Base-by-base conservation (phyloP, 2,888 invertebrate species). In the Aproaerema taeniolella region DNA sequence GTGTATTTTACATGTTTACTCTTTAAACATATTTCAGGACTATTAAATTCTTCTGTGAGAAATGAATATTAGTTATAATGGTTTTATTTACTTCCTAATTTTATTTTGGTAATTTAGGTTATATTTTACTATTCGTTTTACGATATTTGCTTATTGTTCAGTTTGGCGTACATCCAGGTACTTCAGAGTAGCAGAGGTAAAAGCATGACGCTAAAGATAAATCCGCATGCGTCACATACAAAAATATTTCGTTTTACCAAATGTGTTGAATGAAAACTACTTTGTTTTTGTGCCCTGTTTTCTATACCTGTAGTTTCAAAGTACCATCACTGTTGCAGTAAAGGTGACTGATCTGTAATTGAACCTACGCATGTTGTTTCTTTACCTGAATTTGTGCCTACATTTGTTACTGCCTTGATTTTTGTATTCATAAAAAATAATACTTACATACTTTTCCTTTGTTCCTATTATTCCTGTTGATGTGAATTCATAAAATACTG, bases 121-220 rank as follows among this genome's bases (percentile, higher is more conserved):
- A 35, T 28, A 26, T 16, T 28, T 20, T 8, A 3, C 11, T 6
- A 13, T 25, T 13, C n/a, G 16, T 28, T 32, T 14, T 37, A 50
- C 51, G 44, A 52, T 55, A 50, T 49, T 54, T 55, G 53, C 50
- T 55, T 53, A 31, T 49, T 52, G 56, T 52, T 47, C 54, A 53
- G 58, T 48, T 70, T 72, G 70, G 69, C 71, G 60, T 52, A 47
- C 52, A 46, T 68, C 70, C 71, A 70, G 67, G 48, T 50, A 46
- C 53, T 54, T 51, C 47, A 51, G 53, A 53, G 47, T 49, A 50
- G 49, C 44, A 54, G 62, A 70, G 67, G 70, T 68, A 70, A 67
- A 61, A 58, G 47, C 53, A 44, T 47, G 41, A 42, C 30, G 48
- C 50, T 55, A 53, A 58, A 52, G 55, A 51, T 53, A 54, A 47